These are phyloP conservation scores for Lophura nycthemera DNA, from an alignment of 2,113 vertebrate species.

Conservation along the genomic window DNA sequence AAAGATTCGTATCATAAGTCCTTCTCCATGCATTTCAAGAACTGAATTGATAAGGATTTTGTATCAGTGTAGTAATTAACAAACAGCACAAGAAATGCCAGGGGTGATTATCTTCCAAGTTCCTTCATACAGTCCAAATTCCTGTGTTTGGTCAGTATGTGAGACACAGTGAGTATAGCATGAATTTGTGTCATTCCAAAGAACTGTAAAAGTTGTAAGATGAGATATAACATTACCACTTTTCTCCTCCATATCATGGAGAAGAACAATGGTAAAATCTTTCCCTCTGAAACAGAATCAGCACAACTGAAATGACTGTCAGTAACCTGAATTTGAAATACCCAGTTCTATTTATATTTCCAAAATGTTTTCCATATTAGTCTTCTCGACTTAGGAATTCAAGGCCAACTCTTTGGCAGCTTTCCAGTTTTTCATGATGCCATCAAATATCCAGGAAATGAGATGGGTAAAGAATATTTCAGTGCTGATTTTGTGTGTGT, in stretches of 20 bases:
- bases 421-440: background rate
- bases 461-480: background rate
- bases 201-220: background rate
- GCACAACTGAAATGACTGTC: background rate
- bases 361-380: background rate
- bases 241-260: fast-evolving
- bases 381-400: background rate
- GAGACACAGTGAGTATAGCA: no score
- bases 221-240: fast-evolving
- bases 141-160: background rate
- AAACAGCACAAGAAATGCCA: background rate
- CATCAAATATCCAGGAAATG: background rate
- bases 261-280: background rate
- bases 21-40: fast-evolving
- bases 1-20: background rate
- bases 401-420: background rate
- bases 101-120: background rate
- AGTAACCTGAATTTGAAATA: background rate
- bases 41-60: background rate
- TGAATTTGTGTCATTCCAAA: fast-evolving
- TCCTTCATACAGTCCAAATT: background rate
- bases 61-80: fast-evolving
- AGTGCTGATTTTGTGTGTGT: background rate
- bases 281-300: background rate
- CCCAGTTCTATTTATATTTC: background rate